A percentile compares a stretch with the other conserved stretches of the same genome.
These are phyloP conservation scores for Macquaria australasica DNA, from an alignment of 2,113 vertebrate species.

Conservation along the genomic window DNA sequence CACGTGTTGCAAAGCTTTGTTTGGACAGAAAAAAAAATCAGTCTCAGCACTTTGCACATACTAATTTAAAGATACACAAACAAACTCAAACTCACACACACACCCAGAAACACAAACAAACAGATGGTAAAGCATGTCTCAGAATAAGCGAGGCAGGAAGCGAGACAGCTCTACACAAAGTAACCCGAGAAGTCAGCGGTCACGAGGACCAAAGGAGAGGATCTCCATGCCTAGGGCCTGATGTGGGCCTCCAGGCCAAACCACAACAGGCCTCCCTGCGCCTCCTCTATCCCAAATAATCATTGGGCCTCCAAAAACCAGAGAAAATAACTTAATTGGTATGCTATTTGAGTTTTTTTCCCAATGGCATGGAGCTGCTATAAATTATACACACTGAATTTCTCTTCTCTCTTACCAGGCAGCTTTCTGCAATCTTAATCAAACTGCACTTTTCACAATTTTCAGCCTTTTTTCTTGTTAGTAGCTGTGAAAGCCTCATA, in stretches of 20 bases:
- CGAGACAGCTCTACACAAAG: slow-evolving; percentile 38
- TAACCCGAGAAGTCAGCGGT: slow-evolving; percentile 69
- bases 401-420: slow-evolving; percentile 43
- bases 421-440: slow-evolving; percentile 68
- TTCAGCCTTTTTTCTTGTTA: slow-evolving; percentile 17
- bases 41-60: slow-evolving; percentile 38
- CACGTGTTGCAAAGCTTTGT: slow-evolving; percentile 22
- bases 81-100: slow-evolving; percentile 34
- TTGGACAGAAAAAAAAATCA: slow-evolving; percentile 2
- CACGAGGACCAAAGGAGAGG: slow-evolving; percentile 51
- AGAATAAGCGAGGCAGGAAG: slow-evolving; percentile 62
- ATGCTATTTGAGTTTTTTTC: slow-evolving; percentile 73
- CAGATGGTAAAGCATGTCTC: slow-evolving; percentile 45
- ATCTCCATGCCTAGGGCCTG: slow-evolving; percentile 46
- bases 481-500: slow-evolving; percentile 62
- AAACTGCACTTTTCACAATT: slow-evolving; percentile 68
- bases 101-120: slow-evolving; percentile 74
- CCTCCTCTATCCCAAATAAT: slow-evolving; percentile 79
- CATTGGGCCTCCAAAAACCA: slow-evolving; percentile 75
- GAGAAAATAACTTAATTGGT: slow-evolving; percentile 83
- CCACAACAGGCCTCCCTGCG: slow-evolving; percentile 75
- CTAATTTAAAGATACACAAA: slow-evolving; percentile 33
- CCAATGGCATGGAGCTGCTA: slow-evolving; percentile 61
- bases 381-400: slow-evolving; percentile 74
- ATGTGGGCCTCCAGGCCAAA: slow-evolving; percentile 64